Evolutionary conservation across 2,888 invertebrate genomes (phyloP), one percentile per base, ranked within the genome.

Genomic region (Oscheius sp.): DNA sequence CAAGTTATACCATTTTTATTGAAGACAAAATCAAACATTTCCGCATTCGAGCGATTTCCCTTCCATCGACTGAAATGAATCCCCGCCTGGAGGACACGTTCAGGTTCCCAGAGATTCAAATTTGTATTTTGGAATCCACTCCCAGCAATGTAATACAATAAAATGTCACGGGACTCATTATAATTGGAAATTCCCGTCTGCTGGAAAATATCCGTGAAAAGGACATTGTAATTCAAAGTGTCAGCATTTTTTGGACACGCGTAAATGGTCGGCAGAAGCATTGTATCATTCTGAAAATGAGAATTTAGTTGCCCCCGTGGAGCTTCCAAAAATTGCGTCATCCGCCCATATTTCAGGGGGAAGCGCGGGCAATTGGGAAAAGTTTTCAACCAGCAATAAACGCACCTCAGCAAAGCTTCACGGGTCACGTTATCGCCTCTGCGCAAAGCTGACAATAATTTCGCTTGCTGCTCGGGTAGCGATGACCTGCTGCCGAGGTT

Each of bases 311-410:
- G 66, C 52, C 52, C 29, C 66, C 52, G 6, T 52, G 66, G 69
- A 73, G 80, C 76, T 41, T 83, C 78, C 81, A 83, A 81, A 83
- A 83, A 83, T 83, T 81, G 83, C 56, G 7, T 55, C 12, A 29
- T 35, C 27, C 27, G 9, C 82, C 78, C 80, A 56, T 76, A 69
- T 82, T 82, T 82, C 83, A 83, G 79, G 78, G 80, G 71, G 53
- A 72, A 77, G 69, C 78, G 81, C 82, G 82, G 82, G 82, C 74
- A 81, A 82, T 82, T 82, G 82, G 82, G 76, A 81, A 76, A 84
- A 83, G 83, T 83, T 83, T 83, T 83, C 83, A 83, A 83, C 83
- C 83, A 83, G 83, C 83, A 83, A 83, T 83, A 83, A 83, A 84
- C 83, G 83, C 83, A 83, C 77, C 83, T 83, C 83, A 81, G 83